These are phyloP conservation scores for Drosophila pseudotalamancana DNA, from an alignment of 2,888 invertebrate species.

Conservation along the genomic window DNA sequence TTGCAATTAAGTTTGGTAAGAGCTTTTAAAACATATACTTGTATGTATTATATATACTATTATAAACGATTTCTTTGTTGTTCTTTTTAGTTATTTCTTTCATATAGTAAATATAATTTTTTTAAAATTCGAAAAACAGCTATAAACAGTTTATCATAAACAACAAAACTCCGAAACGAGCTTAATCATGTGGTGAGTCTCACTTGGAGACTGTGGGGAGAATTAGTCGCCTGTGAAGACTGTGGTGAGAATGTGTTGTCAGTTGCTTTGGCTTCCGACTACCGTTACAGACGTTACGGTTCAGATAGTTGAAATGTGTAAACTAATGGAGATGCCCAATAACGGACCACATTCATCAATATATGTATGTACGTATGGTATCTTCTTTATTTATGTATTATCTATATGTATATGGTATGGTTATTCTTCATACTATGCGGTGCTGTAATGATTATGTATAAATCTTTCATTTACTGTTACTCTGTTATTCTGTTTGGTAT, in stretches of 20 bases:
- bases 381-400: slow-evolving; percentile 35
- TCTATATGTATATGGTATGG: slow-evolving; percentile 48
- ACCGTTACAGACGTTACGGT: slow-evolving; percentile 10
- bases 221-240: slow-evolving; percentile 14
- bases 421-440: slow-evolving; percentile 81
- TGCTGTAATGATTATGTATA: slow-evolving; percentile 83
- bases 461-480: slow-evolving; percentile 63
- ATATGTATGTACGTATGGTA: slow-evolving; percentile 4
- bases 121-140: slow-evolving; percentile 79
- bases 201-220: not conserved
- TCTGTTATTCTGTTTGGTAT: slow-evolving; percentile 31
- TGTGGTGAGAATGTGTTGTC: slow-evolving; percentile 29
- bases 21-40: slow-evolving; percentile 71
- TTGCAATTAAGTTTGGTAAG: slow-evolving; percentile 64
- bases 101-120: slow-evolving; percentile 76
- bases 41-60: slow-evolving; percentile 47
- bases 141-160: slow-evolving; percentile 78
- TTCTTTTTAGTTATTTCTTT: slow-evolving; percentile 43
- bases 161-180: slow-evolving; percentile 77
- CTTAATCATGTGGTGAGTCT: slow-evolving; percentile 51
- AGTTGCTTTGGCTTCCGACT: slow-evolving; percentile 19
- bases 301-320: slow-evolving; percentile 6
- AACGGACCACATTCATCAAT: slow-evolving; percentile 9
- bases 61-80: slow-evolving; percentile 49
- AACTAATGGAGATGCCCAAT: slow-evolving; percentile 21